Evolutionary conservation across 2,888 invertebrate species (phyloP).

Genomic region (Amorpha juglandis): DNA sequence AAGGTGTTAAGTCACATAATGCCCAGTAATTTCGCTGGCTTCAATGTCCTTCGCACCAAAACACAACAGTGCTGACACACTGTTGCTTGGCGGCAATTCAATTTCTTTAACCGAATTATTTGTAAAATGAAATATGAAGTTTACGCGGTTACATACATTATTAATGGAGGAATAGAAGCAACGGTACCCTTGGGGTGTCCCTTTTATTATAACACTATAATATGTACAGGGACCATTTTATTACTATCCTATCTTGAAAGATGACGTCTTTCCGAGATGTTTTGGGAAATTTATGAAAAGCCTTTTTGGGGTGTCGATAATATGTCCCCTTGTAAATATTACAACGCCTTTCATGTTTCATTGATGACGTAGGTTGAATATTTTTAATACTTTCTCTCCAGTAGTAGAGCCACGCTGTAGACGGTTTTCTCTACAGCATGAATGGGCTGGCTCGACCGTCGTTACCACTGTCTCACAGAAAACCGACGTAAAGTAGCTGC

Average conservation of each 20-base stretch:
- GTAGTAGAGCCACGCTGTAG: no score
- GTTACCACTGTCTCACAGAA: no score
- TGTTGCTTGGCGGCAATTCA: no score
- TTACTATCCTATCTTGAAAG: conserved; percentile 71
- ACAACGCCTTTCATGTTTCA: conserved; percentile 42
- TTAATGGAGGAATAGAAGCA: conserved; percentile 74
- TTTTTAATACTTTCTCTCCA: conserved; percentile 5
- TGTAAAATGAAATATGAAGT: conserved; percentile 3
- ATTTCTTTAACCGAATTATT: not conserved
- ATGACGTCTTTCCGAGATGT: conserved; percentile 60
- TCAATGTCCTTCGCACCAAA: no score
- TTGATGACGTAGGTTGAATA: conserved; percentile 39
- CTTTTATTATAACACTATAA: conserved; percentile 72
- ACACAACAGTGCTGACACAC: no score
- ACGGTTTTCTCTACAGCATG: no score
- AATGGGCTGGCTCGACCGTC: no score
- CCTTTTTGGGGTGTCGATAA: conserved; percentile 52
- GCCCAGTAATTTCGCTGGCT: no score
- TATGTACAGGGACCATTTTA: conserved; percentile 75
- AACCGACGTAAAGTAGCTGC: no score
- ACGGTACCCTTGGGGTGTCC: conserved; percentile 72
- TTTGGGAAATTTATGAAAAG: conserved; percentile 68
- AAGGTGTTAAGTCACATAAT: no score
- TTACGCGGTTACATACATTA: conserved; percentile 59
- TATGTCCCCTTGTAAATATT: conserved; percentile 59